Evolutionary conservation across 2,113 vertebrate genomes (phyloP).

Genomic region (Diadophis punctatus): DNA sequence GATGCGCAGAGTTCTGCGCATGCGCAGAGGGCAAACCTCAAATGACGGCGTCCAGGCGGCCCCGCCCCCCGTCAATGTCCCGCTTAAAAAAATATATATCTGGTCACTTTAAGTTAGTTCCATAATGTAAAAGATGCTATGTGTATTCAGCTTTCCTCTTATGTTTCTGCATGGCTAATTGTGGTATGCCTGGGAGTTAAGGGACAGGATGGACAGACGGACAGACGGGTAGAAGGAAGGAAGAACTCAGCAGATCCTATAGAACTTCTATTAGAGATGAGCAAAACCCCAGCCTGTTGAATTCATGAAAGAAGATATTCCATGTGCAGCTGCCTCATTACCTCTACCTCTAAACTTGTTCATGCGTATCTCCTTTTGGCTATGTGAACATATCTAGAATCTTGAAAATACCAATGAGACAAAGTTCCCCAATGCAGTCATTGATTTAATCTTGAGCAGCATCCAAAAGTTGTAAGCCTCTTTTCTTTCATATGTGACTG

Average conservation of each 20-base stretch:
- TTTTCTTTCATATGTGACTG: not conserved
- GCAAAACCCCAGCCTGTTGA: not conserved
- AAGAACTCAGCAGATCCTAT: not conserved
- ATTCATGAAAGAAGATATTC: not conserved
- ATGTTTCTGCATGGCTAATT: not conserved
- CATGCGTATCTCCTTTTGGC: not conserved
- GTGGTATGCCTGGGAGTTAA: not conserved
- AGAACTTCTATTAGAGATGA: not conserved
- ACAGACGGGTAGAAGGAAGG: too few species aligned
- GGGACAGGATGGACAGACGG: rapidly evolving
- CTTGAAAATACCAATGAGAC: not conserved
- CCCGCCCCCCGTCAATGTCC: too few species aligned
- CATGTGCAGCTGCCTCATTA: not conserved
- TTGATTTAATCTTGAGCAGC: not conserved
- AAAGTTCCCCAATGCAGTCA: not conserved
- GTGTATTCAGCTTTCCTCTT: not conserved
- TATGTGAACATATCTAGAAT: not conserved
- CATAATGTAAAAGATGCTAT: not conserved
- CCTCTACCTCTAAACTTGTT: not conserved
- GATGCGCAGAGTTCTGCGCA: too few species aligned
- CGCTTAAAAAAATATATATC: too few species aligned
- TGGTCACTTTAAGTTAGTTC: too few species aligned
- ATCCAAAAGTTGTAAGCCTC: not conserved
- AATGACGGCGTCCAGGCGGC: too few species aligned
- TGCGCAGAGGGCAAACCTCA: too few species aligned